Evolutionary conservation across 2,888 invertebrate genomes (phyloP).

Genomic region (Archaeoteleia sp.): DNA sequence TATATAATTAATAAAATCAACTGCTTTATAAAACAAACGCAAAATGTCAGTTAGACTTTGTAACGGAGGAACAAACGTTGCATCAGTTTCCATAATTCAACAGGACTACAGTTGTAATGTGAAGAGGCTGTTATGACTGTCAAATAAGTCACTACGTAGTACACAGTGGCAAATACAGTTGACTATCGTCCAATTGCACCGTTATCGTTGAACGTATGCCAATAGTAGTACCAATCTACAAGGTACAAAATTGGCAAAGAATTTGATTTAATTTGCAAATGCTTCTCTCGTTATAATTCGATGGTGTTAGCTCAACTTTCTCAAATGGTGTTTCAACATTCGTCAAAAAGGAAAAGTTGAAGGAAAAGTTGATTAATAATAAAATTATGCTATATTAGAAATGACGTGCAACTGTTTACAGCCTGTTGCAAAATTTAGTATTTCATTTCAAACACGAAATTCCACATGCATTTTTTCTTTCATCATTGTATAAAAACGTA

Average conservation of each 20-base stretch:
- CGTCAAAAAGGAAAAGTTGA: no score
- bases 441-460: no score
- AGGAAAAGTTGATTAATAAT: no score
- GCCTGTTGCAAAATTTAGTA: no score
- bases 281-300: slow-evolving; percentile 14
- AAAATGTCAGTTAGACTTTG: no score
- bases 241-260: slow-evolving; percentile 26
- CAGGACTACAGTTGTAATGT: neutral
- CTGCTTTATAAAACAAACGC: no score
- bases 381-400: no score
- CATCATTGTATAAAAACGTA: no score
- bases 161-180: slow-evolving; percentile 30
- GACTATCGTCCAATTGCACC: slow-evolving; percentile 34
- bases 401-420: no score
- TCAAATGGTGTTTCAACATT: slow-evolving; percentile 7
- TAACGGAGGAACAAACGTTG: slow-evolving; percentile 7
- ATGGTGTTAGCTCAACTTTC: slow-evolving; percentile 19
- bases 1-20: no score
- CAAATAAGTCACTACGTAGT: slow-evolving; percentile 14
- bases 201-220: slow-evolving; percentile 29
- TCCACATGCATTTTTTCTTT: no score
- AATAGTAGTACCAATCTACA: slow-evolving; percentile 36
- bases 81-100: slow-evolving; percentile 19
- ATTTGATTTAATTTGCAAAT: slow-evolving; percentile 24
- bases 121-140: slow-evolving; percentile 12